Base-by-base conservation (phyloP, 2,888 invertebrate species). In the Caenorhabditis auriculariae region DNA sequence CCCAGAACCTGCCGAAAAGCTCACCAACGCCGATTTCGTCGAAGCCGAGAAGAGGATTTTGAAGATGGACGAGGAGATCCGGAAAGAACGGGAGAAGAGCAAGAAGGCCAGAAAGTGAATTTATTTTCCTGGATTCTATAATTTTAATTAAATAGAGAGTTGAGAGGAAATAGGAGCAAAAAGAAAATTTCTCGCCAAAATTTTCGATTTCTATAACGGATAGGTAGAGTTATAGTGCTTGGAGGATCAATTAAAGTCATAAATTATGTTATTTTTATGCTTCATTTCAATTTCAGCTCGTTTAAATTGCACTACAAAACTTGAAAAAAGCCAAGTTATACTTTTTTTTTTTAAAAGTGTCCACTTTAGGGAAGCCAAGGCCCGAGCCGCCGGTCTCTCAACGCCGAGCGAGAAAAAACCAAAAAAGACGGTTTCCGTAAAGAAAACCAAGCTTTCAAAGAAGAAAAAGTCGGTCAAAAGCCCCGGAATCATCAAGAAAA, bases 31-130 rank as follows among this genome's bases (percentile, higher is more conserved):
- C 15, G 61, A 61, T 39, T 56, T 56, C 26, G 55, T 51, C 21
- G 59, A 59, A 19, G 64, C 68, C 2, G 57, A 52, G 32, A 46
- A 59, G 46, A 53, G 42, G 26, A 48, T 60, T 2, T 27, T 55
- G 2, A 46, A 61, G 21, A 23, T 54, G 35, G 48, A 49, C 0
- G 43, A 47, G 12, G 37, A 37, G 7, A 45, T 54, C 26, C 54
- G 59, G 28, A 21, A 29, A 6, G 56, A 64, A 7, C 53, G 32
- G 27, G 53, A 45, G 32, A 28, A 38, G 24, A 37, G 35, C 4
- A 56, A 45, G 29, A 64, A 64, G 39, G 24, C 42, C 26, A 56
- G 47, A 52, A 47, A 39, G 62, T 62, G 37, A 15, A 27, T 28
- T 47, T 35, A 32, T 32, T 12, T 32, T 32, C n/a, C 35, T 12